Conservation (phyloP, 37 sponge, comb jelly and placozoan genomes). For the Sycon ciliatum region DNA sequence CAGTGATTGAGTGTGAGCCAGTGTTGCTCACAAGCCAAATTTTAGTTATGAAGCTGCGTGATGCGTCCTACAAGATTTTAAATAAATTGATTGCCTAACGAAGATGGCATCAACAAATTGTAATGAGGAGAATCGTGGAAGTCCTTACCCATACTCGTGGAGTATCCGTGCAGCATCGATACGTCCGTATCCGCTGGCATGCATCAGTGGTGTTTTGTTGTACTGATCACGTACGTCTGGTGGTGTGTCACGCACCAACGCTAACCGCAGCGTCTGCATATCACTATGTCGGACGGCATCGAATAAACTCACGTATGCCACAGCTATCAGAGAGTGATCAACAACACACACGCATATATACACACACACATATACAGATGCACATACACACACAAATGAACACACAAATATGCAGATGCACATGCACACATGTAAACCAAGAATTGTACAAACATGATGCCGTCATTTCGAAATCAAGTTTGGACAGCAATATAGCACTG, state of each 20-base stretch:
- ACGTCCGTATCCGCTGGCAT: slow-evolving; percentile 72
- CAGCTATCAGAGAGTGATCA: background rate
- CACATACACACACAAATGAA: background rate
- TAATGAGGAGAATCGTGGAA: no score
- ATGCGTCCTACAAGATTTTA: no score
- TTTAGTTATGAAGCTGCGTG: no score
- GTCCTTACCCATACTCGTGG: slow-evolving; percentile 58
- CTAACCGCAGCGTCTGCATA: slow-evolving; percentile 61
- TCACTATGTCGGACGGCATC: slow-evolving; percentile 80
- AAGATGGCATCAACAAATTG: no score
- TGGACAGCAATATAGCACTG: no score
- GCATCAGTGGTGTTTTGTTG: slow-evolving; percentile 94
- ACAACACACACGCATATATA: background rate
- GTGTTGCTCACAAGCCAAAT: no score
- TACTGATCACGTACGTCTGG: slow-evolving; percentile 76
- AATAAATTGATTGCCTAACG: no score
- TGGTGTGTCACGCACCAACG: slow-evolving; percentile 40
- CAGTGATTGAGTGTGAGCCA: no score
- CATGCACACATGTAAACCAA: background rate
- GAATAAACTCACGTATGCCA: slow-evolving; percentile 58
- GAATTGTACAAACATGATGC: background rate
- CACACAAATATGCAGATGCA: background rate
- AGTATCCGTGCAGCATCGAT: slow-evolving; percentile 54
- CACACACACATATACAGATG: background rate
- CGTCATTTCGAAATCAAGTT: no score